These are phyloP conservation scores for Oreochromis spilurus DNA, from an alignment of 2,113 vertebrate genomes.

Conservation along the genomic window DNA sequence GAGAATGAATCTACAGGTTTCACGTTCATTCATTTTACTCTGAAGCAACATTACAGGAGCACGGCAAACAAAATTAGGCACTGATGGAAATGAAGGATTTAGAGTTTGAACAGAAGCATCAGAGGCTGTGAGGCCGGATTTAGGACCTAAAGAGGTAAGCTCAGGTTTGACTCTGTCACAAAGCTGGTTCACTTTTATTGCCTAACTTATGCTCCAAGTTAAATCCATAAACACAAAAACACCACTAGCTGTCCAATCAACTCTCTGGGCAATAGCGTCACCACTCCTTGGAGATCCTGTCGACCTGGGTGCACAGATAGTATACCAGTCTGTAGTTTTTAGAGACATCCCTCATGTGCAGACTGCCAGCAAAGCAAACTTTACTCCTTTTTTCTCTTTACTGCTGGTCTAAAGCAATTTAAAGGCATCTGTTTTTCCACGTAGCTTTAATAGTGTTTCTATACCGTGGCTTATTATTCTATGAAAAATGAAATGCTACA, in stretches of 20 bases:
- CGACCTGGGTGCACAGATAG: not conserved
- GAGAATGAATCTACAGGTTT: conserved; percentile 7
- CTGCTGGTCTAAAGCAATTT: too few species aligned
- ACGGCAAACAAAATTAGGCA: not conserved
- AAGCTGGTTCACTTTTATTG: not conserved
- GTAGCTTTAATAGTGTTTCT: not conserved
- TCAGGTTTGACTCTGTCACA: not conserved
- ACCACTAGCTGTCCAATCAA: not conserved
- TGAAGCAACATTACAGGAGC: not conserved
- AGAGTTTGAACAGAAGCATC: not conserved
- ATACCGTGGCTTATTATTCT: not conserved
- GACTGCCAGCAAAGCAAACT: not conserved
- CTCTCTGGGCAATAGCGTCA: not conserved
- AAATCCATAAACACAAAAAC: not conserved
- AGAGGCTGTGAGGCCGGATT: not conserved
- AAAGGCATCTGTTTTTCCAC: not conserved
- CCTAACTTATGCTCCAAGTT: not conserved
- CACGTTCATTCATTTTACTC: not conserved
- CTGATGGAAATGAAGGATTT: not conserved
- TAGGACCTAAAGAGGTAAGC: not conserved
- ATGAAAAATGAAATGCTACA: not conserved
- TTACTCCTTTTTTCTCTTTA: not conserved
- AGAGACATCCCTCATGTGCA: not conserved
- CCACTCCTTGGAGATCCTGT: not conserved
- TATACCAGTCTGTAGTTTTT: not conserved